A percentile compares a stretch with the other conserved stretches of the same genome.
Evolutionary conservation across 2,888 invertebrate species (phyloP).

Genomic region (Tetanocera ferruginea): DNA sequence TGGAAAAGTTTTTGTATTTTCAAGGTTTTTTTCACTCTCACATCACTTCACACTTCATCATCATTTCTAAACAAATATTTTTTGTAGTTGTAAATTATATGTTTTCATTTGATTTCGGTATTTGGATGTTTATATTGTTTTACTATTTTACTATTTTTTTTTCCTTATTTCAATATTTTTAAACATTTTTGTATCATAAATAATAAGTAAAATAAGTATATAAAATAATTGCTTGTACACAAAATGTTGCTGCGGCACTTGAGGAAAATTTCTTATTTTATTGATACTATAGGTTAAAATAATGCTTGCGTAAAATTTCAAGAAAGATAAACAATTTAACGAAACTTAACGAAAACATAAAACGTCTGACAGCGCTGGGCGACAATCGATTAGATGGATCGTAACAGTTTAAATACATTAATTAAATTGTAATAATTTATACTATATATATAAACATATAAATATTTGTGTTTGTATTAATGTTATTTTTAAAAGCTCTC

Average conservation of each 20-base stretch:
- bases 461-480: background rate
- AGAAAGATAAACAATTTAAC: constrained; percentile 19
- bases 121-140: background rate
- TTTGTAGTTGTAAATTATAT: background rate
- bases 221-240: constrained; percentile 17
- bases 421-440: constrained; percentile 32
- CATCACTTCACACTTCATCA: too few relatives aligned
- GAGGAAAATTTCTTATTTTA: background rate
- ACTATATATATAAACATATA: background rate
- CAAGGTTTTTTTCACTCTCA: too few relatives aligned
- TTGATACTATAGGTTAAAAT: too few relatives aligned
- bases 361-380: constrained; percentile 67
- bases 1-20: too few relatives aligned
- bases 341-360: constrained; percentile 41
- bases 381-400: constrained; percentile 68
- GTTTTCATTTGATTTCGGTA: background rate
- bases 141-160: background rate
- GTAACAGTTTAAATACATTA: constrained; percentile 46
- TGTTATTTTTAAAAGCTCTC: too few relatives aligned
- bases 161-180: background rate
- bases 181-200: background rate
- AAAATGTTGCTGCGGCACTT: constrained; percentile 3
- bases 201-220: background rate
- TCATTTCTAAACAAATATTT: too few relatives aligned
- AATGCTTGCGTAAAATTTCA: constrained; percentile 4